Evolutionary conservation across 2,888 invertebrate species (phyloP).

Genomic region (Tanytarsus gracilentus): DNA sequence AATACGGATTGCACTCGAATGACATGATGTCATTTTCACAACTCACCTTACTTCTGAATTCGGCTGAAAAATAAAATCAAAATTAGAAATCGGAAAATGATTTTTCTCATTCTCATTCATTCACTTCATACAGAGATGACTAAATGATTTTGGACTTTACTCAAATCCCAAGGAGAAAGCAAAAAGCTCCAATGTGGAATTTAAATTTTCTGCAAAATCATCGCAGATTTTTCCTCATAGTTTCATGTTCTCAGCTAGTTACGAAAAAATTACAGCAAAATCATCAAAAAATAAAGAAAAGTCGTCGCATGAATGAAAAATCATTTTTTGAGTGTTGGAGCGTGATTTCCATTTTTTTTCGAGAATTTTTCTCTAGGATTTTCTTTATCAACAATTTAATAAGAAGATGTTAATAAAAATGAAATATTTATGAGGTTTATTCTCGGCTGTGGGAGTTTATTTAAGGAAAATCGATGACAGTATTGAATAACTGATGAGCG

Average conservation of each 20-base stretch:
- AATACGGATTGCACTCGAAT: conserved; percentile 77
- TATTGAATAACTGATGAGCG: too few species aligned
- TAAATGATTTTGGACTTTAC: neutral
- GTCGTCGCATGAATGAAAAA: too few species aligned
- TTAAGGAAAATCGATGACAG: too few species aligned
- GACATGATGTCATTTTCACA: conserved; percentile 86
- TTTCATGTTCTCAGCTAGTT: too few species aligned
- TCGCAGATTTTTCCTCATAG: neutral
- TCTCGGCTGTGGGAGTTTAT: too few species aligned
- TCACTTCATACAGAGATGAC: neutral
- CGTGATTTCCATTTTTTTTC: conserved; percentile 15
- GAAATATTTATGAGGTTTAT: too few species aligned
- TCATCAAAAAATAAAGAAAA: too few species aligned
- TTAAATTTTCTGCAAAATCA: conserved; percentile 4
- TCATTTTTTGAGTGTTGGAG: conserved; percentile 21
- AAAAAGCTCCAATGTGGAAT: too few species aligned
- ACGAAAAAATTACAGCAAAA: too few species aligned
- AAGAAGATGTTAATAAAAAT: too few species aligned
- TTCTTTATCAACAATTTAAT: too few species aligned
- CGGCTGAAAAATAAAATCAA: conserved; percentile 55
- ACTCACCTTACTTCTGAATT: conserved; percentile 86
- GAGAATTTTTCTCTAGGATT: too few species aligned
- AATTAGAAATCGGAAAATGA: neutral
- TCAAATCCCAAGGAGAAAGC: neutral
- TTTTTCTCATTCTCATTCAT: neutral